Evolutionary conservation across 1,140 invertebrate genomes (phyloP).

Genomic region (Drosophila suzukii): DNA sequence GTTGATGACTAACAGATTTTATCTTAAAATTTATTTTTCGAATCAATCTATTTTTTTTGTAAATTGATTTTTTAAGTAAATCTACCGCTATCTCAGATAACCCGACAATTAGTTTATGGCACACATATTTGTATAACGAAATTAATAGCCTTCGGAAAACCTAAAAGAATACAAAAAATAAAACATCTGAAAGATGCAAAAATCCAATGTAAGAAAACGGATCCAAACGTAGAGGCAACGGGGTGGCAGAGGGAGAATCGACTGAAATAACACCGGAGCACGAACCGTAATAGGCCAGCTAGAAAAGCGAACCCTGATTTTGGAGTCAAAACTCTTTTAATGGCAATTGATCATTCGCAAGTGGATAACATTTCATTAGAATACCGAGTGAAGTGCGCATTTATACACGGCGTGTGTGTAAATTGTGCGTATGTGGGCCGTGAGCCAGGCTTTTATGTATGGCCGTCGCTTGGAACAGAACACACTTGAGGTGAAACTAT

Average conservation of each 20-base stretch:
- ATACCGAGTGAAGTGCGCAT: conserved; percentile 70
- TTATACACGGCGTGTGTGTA: conserved; percentile 8
- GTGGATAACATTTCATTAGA: conserved; percentile 84
- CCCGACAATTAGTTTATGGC: too few relatives aligned
- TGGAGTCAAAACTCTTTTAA: conserved; percentile 84
- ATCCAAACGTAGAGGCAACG: background rate
- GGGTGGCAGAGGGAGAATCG: background rate
- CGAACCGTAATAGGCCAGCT: conserved; percentile 36
- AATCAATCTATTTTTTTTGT: too few relatives aligned
- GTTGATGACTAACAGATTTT: too few relatives aligned
- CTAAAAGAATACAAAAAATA: too few relatives aligned
- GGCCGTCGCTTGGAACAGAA: conserved; percentile 59
- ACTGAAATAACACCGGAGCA: conserved; percentile 16
- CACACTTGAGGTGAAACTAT: conserved; percentile 81
- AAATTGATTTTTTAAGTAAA: too few relatives aligned
- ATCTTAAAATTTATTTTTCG: too few relatives aligned
- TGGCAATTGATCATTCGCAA: conserved; percentile 84
- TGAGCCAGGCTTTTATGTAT: conserved; percentile 35
- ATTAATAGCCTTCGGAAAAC: too few relatives aligned
- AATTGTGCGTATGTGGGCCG: conserved; percentile 20
- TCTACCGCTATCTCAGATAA: too few relatives aligned
- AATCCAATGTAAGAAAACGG: background rate
- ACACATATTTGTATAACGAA: too few relatives aligned
- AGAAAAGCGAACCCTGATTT: conserved; percentile 61
- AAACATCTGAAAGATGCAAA: background rate